phyloP scores from a whole-genome alignment of 2,888 invertebrate genomes.

The Anorthoa munda region DNA sequence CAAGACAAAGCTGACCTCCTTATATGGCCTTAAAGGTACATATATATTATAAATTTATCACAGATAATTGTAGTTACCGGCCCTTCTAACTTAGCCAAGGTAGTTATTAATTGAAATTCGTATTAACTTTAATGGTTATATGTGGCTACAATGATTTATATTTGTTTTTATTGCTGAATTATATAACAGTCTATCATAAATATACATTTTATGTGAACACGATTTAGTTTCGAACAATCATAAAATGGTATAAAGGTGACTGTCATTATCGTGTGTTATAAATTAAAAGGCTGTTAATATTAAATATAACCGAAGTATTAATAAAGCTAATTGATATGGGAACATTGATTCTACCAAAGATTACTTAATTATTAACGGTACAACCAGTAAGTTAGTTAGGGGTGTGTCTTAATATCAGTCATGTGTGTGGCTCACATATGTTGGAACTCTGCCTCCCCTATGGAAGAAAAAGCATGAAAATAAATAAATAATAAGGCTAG shows the following conservation, averaged over 20 bases:
- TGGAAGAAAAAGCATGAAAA: constrained; percentile 37
- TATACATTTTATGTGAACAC: constrained; percentile 42
- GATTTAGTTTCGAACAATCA: constrained; percentile 45
- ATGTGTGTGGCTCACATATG: constrained; percentile 23
- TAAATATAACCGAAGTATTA: neutral
- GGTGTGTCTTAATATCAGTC: constrained; percentile 21
- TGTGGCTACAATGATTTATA: constrained; percentile 61
- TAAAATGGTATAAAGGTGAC: constrained; percentile 34
- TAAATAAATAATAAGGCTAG: constrained; percentile 52
- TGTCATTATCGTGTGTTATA: constrained; percentile 32
- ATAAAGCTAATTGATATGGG: constrained; percentile 14
- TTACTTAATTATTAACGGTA: constrained; percentile 36
- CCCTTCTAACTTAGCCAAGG: constrained; percentile 81
- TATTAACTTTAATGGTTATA: constrained; percentile 59
- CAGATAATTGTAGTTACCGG: constrained; percentile 63
- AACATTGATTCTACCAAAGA: constrained; percentile 17
- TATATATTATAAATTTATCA: constrained; percentile 58
- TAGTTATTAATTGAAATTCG: constrained; percentile 64
- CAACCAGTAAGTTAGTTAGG: constrained; percentile 14
- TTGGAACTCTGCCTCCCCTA: constrained; percentile 22
- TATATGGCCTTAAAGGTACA: constrained; percentile 49
- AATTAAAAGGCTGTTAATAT: constrained; percentile 33
- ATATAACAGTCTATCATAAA: constrained; percentile 47
- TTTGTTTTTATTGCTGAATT: constrained; percentile 47
- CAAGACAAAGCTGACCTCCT: constrained; percentile 61